These are phyloP conservation scores for Natrix natrix DNA, from an alignment of 2,797 vertebrate genomes.

Conservation along the genomic window DNA sequence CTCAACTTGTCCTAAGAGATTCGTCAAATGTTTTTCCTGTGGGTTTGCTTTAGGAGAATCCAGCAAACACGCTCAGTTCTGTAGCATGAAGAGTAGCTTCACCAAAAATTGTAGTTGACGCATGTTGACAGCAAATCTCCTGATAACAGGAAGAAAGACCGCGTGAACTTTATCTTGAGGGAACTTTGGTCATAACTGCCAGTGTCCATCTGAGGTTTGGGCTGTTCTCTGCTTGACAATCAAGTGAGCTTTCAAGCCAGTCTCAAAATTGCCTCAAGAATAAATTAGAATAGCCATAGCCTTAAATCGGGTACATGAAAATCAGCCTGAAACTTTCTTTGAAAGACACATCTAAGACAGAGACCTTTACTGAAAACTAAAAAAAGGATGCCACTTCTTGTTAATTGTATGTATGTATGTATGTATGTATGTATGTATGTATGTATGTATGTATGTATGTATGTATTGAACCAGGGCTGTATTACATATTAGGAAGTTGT, in stretches of 20 bases:
- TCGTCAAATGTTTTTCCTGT: slow-evolving; percentile 17
- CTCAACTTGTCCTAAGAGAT: slow-evolving; percentile 15
- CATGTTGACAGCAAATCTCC: not conserved
- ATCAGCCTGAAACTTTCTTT: not conserved
- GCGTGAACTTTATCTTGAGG: not conserved
- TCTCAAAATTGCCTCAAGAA: not conserved
- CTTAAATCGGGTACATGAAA: not conserved
- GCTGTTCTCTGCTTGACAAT: not conserved
- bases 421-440: too few relatives aligned
- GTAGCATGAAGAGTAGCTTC: not conserved
- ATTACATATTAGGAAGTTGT: too few relatives aligned
- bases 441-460: too few relatives aligned
- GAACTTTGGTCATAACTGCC: not conserved
- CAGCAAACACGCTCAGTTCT: not conserved
- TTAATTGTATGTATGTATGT: too few relatives aligned
- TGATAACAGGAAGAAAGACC: not conserved
- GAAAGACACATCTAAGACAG: not conserved
- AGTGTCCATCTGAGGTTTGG: not conserved
- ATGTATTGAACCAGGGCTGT: too few relatives aligned
- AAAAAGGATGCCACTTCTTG: not conserved
- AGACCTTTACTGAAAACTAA: not conserved
- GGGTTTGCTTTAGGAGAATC: not conserved
- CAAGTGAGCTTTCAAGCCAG: not conserved
- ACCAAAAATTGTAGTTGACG: not conserved
- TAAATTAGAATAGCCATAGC: not conserved